Base-by-base conservation (phyloP, 2,888 invertebrate species). In the Cheilosia urbana region DNA sequence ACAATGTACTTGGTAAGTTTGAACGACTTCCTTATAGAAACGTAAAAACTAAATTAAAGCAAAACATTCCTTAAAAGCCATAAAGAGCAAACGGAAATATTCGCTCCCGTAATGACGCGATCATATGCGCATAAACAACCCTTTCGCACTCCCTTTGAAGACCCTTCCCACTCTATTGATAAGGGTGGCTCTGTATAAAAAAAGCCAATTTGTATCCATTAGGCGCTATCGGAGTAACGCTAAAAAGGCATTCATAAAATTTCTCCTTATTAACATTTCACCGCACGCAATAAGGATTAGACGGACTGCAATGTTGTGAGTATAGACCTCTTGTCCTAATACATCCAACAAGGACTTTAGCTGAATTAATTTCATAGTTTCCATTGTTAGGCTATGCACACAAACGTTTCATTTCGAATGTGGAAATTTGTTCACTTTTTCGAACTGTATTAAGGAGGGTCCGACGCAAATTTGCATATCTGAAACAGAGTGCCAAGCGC, bases 211-310 rank as follows among this genome's bases (percentile, higher is more conserved):
- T 85, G 85, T 85, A 85, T 85, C 85, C 85, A 85, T 85, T 85
- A 85, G 76, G 55, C 71, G 81, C 76, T 85, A 85, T 85, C 85
- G 76, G 76, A 62, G 66, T 81, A 85, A 85, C 85, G 85, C 85
- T 85, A 85, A 85, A 85, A 85, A 85, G 85, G 85, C 85, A 85
- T 85, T 85, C 85, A 85, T 85, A 85, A 85, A 85, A 85, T 85
- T 85, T 76, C 76, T 81, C 37, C 85, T 77, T 60, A 85, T 85
- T 85, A 85, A 85, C 85, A 85, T 85, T 85, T 85, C 77, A 72
- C 85, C 72, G 66, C 85, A 85, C 85, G 85, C 85, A 81, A 85
- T 72, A 85, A 77, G 85, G 85, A 81, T 85, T 85, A 85, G 66
- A 81, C 62, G 81, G 76, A 77, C 72, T 71, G 53, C 71, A 24